Evolutionary conservation across 1,140 invertebrate species (phyloP).

Genomic region (Camponotus vicinus): DNA sequence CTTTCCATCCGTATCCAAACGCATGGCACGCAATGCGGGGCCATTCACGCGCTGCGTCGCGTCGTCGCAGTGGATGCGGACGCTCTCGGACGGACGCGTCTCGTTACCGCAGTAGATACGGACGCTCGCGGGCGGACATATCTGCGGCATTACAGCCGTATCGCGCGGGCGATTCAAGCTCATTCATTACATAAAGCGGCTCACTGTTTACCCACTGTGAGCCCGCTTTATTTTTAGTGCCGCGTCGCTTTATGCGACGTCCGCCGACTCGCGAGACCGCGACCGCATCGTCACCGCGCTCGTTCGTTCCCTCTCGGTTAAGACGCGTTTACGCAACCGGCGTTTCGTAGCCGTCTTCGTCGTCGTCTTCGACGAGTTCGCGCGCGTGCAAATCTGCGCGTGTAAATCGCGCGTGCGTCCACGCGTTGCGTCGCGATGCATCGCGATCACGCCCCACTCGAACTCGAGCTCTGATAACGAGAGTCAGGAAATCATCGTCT

Average conservation of each 20-base stretch:
- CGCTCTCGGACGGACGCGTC: background rate
- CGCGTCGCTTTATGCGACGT: constrained; percentile 68
- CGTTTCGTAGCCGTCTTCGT: constrained; percentile 20
- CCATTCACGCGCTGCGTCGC: constrained; percentile 17
- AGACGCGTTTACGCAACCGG: constrained; percentile 55
- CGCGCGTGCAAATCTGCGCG: constrained; percentile 1
- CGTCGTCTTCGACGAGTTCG: background rate
- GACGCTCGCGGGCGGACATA: constrained; percentile 8
- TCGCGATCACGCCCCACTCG: constrained; percentile 14
- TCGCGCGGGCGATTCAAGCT: constrained; percentile 76
- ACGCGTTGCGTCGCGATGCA: constrained; percentile 12
- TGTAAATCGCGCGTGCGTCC: background rate
- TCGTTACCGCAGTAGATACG: constrained; percentile 15
- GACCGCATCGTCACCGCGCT: background rate
- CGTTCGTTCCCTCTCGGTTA: constrained; percentile 33
- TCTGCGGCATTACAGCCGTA: constrained; percentile 36
- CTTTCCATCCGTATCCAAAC: background rate
- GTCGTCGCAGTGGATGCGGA: constrained; percentile 14
- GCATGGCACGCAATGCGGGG: background rate
- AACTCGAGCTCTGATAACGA: constrained; percentile 28
- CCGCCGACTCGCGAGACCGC: constrained; percentile 67
- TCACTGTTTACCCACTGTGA: constrained; percentile 78
- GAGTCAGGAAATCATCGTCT: constrained; percentile 36
- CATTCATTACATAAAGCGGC: constrained; percentile 83
- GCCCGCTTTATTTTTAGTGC: constrained; percentile 80